Conservation (phyloP, 2,113 vertebrate genomes). For the Channa argus region DNA sequence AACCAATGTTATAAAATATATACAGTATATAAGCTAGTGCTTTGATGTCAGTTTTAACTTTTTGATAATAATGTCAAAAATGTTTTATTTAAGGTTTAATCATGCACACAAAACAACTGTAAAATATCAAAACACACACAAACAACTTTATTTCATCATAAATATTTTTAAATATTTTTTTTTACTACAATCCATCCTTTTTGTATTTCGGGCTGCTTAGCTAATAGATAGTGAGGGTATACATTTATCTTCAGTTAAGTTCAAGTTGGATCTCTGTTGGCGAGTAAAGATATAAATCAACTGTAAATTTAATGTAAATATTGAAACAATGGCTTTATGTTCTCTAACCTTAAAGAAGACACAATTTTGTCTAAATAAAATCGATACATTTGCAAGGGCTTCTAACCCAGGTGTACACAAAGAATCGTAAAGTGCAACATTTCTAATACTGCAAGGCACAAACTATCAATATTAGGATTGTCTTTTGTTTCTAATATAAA, state of each 20-base stretch:
- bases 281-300: slow-evolving; percentile 22
- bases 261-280: slow-evolving; percentile 19
- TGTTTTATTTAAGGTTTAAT: too few species aligned
- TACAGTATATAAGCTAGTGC: too few species aligned
- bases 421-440: slow-evolving; percentile 74
- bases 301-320: slow-evolving; percentile 4
- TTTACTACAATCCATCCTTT: too few species aligned
- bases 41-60: too few species aligned
- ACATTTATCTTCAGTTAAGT: neutral
- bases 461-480: slow-evolving; percentile 71
- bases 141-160: too few species aligned
- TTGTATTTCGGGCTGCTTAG: slow-evolving; percentile 21
- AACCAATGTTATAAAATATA: too few species aligned
- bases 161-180: neutral
- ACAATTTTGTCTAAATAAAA: neutral
- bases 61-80: too few species aligned
- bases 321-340: neutral
- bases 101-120: too few species aligned
- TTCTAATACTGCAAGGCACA: slow-evolving; percentile 85
- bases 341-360: slow-evolving; percentile 14
- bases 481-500: slow-evolving; percentile 68
- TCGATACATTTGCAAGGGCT: neutral
- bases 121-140: too few species aligned
- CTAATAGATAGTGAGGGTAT: slow-evolving; percentile 13
- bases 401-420: slow-evolving; percentile 53